Conservation (phyloP, 2,888 invertebrate species). For the Chouioia cunea region DNA sequence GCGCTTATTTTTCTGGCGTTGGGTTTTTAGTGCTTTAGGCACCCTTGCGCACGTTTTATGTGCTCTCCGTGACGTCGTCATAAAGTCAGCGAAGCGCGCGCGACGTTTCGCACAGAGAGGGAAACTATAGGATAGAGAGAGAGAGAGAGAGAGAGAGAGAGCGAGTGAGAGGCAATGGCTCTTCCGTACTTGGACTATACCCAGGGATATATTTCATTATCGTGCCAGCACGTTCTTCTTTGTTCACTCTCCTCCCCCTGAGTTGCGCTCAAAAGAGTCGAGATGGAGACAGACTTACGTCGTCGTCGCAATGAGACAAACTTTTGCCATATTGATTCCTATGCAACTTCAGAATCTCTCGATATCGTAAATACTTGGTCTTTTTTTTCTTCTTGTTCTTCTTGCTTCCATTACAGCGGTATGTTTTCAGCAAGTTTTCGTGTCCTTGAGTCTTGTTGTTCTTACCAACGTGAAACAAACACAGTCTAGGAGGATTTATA, state of each 20-base stretch:
- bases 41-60: constrained; percentile 1
- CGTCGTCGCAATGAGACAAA: constrained; percentile 57
- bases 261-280: not conserved
- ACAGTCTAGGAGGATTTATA: too few relatives aligned
- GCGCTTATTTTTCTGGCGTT: constrained; percentile 49
- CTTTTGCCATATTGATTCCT: constrained; percentile 59
- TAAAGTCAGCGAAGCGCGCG: constrained; percentile 66
- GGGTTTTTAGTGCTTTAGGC: constrained; percentile 49
- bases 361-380: too few relatives aligned
- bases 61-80: constrained; percentile 57
- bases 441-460: too few relatives aligned
- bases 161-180: constrained; percentile 28
- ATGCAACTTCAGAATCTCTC: constrained; percentile 42
- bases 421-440: too few relatives aligned
- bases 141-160: constrained; percentile 21
- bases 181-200: constrained; percentile 35
- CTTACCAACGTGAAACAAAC: too few relatives aligned
- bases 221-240: constrained; percentile 51
- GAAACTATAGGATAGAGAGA: constrained; percentile 29
- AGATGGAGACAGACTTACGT: constrained; percentile 13
- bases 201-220: constrained; percentile 60
- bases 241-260: constrained; percentile 19
- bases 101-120: constrained; percentile 20
- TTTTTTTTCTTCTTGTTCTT: constrained; percentile 6
- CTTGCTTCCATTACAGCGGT: not conserved